Percentiles rank a stretch among this genome's conserved stretches.
These are phyloP conservation scores for Elephas maximus DNA, from an alignment of 2,113 vertebrate species.

Conservation along the genomic window DNA sequence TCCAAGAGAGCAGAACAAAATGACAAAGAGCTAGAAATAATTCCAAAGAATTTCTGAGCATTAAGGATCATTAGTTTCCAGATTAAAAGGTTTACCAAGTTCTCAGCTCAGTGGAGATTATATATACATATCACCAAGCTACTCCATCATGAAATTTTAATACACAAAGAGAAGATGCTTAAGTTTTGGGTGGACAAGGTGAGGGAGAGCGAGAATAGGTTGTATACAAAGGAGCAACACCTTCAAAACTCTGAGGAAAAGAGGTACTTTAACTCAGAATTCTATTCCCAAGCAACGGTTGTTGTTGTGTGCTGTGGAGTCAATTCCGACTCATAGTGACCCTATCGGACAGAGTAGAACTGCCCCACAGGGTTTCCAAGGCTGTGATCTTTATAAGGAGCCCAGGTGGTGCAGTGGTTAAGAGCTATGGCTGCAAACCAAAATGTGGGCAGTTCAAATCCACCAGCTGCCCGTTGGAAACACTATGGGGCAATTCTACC, in stretches of 20 bases:
- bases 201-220: background rate
- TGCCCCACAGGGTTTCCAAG: background rate
- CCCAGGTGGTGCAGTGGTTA: too few relatives aligned
- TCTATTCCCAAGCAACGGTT: constrained; percentile 21
- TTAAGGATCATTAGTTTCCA: background rate
- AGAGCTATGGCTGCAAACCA: too few relatives aligned
- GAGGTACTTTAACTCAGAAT: constrained; percentile 17
- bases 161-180: background rate
- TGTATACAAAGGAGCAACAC: background rate
- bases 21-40: constrained; percentile 12
- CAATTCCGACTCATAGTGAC: background rate
- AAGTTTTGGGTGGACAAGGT: background rate
- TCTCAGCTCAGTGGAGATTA: background rate
- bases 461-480: too few relatives aligned
- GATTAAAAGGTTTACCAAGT: background rate
- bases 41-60: background rate
- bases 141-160: constrained; percentile 34
- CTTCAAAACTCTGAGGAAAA: constrained; percentile 43
- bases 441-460: too few relatives aligned
- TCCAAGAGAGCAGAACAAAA: constrained; percentile 23
- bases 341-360: background rate
- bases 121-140: background rate
- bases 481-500: too few relatives aligned
- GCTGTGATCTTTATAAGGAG: background rate
- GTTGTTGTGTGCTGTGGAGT: background rate